These are phyloP conservation scores for Microcebus ravelobensis DNA, from an alignment of 2,113 vertebrate species.

Conservation along the genomic window DNA sequence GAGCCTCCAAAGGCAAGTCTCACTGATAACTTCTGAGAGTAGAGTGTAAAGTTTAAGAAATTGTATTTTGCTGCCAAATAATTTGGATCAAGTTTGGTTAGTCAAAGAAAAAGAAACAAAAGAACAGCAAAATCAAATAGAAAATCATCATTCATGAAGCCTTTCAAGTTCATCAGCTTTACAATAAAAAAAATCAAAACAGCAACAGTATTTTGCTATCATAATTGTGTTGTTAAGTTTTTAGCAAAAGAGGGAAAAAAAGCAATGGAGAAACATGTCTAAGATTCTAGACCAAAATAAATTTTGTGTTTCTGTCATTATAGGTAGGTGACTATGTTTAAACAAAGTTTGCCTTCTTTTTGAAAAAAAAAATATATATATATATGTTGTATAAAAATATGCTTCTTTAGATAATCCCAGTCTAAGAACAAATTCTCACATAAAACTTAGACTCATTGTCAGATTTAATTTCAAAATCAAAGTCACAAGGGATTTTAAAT, in stretches of 20 bases:
- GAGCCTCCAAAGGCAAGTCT: background rate
- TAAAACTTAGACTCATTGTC: background rate
- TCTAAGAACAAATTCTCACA: constrained; percentile 22
- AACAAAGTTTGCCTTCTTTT: background rate
- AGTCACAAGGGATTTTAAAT: constrained; percentile 32
- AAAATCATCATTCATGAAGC: background rate
- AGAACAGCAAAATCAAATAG: constrained; percentile 5
- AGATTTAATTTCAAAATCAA: constrained; percentile 53
- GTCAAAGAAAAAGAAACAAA: background rate
- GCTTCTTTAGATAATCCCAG: background rate
- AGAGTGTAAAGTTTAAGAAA: background rate
- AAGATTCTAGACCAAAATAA: constrained; percentile 27
- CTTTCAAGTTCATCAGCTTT: constrained; percentile 17
- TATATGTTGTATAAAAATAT: background rate
- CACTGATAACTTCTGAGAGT: background rate
- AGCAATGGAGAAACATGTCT: background rate
- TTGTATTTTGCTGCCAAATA: background rate
- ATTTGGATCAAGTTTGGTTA: background rate
- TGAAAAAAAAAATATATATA: background rate
- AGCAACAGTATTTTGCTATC: background rate
- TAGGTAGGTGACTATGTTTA: background rate
- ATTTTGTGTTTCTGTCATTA: background rate
- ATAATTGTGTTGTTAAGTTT: background rate
- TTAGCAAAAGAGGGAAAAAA: background rate
- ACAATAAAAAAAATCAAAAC: background rate